Base-by-base conservation (phyloP, 2,113 vertebrate genomes). In the Rhadina sibilatrix region DNA sequence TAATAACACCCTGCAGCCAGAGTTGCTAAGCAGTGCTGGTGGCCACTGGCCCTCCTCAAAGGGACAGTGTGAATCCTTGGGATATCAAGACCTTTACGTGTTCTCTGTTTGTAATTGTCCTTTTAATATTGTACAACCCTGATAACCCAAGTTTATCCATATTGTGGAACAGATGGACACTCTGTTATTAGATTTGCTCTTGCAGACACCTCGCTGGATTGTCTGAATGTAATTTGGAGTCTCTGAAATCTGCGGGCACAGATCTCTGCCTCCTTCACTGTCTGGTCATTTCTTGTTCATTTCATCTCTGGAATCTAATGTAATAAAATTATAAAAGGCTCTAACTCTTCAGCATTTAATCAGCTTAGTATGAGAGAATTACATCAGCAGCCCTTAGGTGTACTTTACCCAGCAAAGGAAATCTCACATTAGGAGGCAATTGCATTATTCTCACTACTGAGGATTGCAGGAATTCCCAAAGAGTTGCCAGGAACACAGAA, bases 301-400 rank as follows among this genome's bases (percentile, higher is more conserved):
- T 98, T 97, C 78, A 83, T 97, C 91, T 95, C 92, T 95, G 94
- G 93, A 96, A 97, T 96, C 94, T 94, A 95, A 96, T 94, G 93
- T 97, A 97, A 97, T 97, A 97, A 97, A 96, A 97, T 97, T 97
- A 95, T 93, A 96, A 95, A 96, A 96, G 85, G 94, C 95, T 97
- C 84, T 93, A 96, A 96, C 90, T 96, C 66, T 79, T 95, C 91
- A 82, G 81, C 84, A 86, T 89, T 97, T 98, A 98, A 98, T 98
- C 98, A 96, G 96, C 95, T 98, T 97, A 98, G 84, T 42, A 65
- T 22, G 87, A 91, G 94, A 93, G 95, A 98, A 97, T 98, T 95
- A 94, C 97, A 97, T 93, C 95, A 96, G 96, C 95, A 91, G 93
- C 96, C 87, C 94, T 70, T 81, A 98, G 96, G 97, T 98, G 90